Percentiles rank a stretch among this genome's conserved stretches.
Evolutionary conservation across 2,113 vertebrate species (phyloP).

Genomic region (Bucco capensis): DNA sequence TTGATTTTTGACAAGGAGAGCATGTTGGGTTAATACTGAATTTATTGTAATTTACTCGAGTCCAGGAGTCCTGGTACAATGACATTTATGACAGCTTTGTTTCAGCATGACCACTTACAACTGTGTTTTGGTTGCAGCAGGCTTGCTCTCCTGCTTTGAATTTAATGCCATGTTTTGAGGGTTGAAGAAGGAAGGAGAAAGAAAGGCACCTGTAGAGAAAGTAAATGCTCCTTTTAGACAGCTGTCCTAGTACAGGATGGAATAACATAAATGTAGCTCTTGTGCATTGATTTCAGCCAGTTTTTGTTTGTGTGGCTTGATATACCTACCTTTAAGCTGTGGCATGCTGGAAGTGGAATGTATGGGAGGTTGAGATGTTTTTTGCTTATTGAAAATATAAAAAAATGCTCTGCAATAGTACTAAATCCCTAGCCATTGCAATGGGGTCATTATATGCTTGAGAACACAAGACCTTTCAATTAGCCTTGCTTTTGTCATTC

Average conservation of each 20-base stretch:
- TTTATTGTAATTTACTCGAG: not conserved
- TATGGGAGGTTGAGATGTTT: not conserved
- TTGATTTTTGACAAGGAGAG: constrained; percentile 23
- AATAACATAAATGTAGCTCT: not conserved
- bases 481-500: not conserved
- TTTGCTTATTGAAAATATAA: not conserved
- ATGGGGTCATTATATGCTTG: not conserved
- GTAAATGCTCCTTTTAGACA: not conserved
- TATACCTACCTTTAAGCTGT: not conserved
- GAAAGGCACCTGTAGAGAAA: not conserved
- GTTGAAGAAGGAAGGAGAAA: not conserved
- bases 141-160: not conserved
- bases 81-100: constrained; percentile 17
- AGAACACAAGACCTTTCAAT: not conserved
- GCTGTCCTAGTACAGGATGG: not conserved
- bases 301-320: not conserved
- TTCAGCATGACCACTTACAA: not conserved
- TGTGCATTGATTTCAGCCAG: not conserved
- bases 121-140: fast-evolving
- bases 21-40: not conserved
- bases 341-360: not conserved
- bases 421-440: not conserved
- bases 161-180: not conserved
- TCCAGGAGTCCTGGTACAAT: not conserved
- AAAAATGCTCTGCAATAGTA: not conserved